phyloP scores from a whole-genome alignment of 2,797 vertebrate species.

The Neosilurus mollespiculum region DNA sequence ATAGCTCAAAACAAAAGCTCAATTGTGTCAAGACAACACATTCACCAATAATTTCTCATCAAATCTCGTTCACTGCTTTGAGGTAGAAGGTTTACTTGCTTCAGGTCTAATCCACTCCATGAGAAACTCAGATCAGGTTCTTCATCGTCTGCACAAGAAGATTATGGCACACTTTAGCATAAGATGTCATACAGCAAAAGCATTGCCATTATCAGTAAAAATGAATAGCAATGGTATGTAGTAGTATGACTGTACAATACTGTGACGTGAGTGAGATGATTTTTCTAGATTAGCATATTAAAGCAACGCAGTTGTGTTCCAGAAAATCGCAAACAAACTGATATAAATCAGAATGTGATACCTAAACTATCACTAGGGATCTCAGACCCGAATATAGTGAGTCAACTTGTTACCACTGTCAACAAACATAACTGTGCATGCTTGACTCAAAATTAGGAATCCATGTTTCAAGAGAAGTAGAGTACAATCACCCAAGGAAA shows the following conservation, averaged over 20 bases:
- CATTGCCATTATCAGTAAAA: neutral
- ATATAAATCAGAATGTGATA: neutral
- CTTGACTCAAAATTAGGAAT: neutral
- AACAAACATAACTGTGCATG: constrained; percentile 4
- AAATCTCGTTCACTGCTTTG: neutral
- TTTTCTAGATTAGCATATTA: neutral
- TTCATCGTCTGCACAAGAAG: constrained; percentile 69
- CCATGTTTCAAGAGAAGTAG: neutral
- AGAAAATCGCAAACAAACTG: neutral
- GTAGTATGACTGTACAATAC: neutral
- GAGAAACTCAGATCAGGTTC: constrained; percentile 59
- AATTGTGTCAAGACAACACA: neutral
- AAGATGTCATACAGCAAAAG: neutral
- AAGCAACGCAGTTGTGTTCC: neutral
- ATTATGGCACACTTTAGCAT: constrained; percentile 17
- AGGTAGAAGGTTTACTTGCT: constrained; percentile 59
- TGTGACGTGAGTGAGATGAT: neutral
- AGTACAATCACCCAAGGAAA: constrained; percentile 1
- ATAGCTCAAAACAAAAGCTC: neutral
- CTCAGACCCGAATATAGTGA: neutral
- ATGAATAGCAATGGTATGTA: neutral
- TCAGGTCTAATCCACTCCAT: constrained; percentile 71
- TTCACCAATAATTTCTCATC: neutral
- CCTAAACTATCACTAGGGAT: constrained; percentile 1
- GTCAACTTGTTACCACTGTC: constrained; percentile 6